Evolutionary conservation across 2,888 invertebrate genomes (phyloP).

Genomic region (Caenorhabditis sp.): DNA sequence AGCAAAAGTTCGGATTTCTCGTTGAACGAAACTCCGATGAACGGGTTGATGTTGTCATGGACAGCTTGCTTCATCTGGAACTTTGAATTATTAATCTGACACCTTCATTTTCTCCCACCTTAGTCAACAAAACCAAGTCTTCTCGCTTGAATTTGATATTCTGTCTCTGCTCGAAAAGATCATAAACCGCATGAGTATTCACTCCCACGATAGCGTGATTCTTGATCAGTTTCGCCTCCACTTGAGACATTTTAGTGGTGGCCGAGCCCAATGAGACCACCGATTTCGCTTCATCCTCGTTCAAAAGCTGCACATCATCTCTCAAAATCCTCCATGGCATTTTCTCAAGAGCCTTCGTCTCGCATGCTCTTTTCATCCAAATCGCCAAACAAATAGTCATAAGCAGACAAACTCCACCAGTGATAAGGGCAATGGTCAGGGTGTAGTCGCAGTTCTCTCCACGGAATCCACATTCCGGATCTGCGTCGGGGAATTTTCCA

Average conservation of each 20-base stretch:
- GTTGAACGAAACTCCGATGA: slow-evolving; percentile 88
- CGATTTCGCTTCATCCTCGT: slow-evolving; percentile 74
- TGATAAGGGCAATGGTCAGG: slow-evolving; percentile 51
- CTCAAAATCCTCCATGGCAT: slow-evolving; percentile 75
- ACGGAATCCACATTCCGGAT: slow-evolving; percentile 72
- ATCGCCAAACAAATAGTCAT: slow-evolving; percentile 23
- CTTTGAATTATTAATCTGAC: background rate
- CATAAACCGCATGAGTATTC: slow-evolving; percentile 73
- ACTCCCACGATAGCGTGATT: slow-evolving; percentile 80
- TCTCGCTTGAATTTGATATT: slow-evolving; percentile 67
- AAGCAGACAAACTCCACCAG: slow-evolving; percentile 35
- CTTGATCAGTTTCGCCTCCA: slow-evolving; percentile 66
- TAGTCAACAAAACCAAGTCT: slow-evolving; percentile 69
- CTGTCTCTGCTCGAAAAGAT: slow-evolving; percentile 67
- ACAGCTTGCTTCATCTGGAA: slow-evolving; percentile 90
- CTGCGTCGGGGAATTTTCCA: slow-evolving; percentile 67
- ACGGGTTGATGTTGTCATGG: slow-evolving; percentile 96
- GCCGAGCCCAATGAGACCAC: slow-evolving; percentile 71
- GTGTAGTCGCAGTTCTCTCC: slow-evolving; percentile 74
- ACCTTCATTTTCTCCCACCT: slow-evolving; percentile 63
- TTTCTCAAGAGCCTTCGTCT: slow-evolving; percentile 67
- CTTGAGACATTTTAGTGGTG: slow-evolving; percentile 70
- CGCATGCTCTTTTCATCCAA: slow-evolving; percentile 56
- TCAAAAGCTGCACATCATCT: slow-evolving; percentile 69
- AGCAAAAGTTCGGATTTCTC: slow-evolving; percentile 71